These are phyloP conservation scores for Drosophila eohydei DNA, from an alignment of 2,888 invertebrate species.

Conservation along the genomic window DNA sequence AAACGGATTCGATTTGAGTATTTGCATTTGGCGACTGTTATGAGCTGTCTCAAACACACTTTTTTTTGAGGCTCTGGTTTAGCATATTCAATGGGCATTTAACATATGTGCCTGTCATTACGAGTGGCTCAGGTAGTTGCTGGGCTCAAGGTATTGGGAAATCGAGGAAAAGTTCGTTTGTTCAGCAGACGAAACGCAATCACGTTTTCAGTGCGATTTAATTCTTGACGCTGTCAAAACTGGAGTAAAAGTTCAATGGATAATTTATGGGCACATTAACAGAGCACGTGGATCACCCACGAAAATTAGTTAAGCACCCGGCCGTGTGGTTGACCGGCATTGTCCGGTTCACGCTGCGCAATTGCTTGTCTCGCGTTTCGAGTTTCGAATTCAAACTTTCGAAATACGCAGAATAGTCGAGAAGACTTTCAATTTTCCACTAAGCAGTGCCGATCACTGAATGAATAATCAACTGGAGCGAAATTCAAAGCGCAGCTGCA, in stretches of 20 bases:
- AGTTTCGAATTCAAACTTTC: conserved; percentile 23
- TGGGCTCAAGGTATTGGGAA: conserved; percentile 48
- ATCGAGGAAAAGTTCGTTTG: conserved; percentile 72
- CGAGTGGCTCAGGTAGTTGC: conserved; percentile 12
- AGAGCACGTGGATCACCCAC: conserved; percentile 63
- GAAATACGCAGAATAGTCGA: conserved; percentile 24
- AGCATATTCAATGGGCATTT: conserved; percentile 66
- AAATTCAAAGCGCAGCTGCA: conserved; percentile 16
- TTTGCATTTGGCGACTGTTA: conserved; percentile 67
- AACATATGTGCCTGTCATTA: conserved; percentile 63
- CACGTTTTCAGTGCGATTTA: conserved; percentile 72
- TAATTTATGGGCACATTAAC: conserved; percentile 61
- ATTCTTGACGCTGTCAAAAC: conserved; percentile 58
- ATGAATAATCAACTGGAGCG: conserved; percentile 29
- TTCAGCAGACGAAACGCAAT: conserved; percentile 48
- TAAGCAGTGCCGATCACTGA: conserved; percentile 14
- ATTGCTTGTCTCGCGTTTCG: not conserved
- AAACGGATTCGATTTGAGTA: conserved; percentile 30
- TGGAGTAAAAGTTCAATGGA: conserved; percentile 74
- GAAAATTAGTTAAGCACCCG: conserved; percentile 9
- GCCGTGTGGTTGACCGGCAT: conserved; percentile 1
- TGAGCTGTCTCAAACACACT: conserved; percentile 17
- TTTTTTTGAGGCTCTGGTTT: conserved; percentile 35
- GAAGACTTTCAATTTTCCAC: conserved; percentile 20
- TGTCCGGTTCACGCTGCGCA: not conserved